A percentile compares a stretch with the other conserved stretches of the same genome.
phyloP scores from a whole-genome alignment of 2,797 vertebrate species.

The Rhodeus uyekii region DNA sequence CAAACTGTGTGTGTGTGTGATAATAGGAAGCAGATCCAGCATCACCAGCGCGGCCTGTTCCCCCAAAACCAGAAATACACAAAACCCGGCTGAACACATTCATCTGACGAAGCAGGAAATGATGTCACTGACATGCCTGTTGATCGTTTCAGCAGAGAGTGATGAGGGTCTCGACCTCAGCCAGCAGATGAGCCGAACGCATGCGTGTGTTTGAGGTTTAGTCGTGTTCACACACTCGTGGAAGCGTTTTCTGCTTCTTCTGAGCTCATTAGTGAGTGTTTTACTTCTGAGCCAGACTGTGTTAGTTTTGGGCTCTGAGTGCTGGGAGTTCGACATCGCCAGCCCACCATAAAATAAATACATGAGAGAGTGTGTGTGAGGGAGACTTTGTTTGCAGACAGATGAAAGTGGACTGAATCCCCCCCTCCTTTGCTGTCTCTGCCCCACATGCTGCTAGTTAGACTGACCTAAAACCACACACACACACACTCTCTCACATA shows the following conservation, averaged over 20 bases:
- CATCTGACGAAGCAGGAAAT: not conserved
- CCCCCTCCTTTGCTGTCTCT: no score
- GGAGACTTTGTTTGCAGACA: slow-evolving; percentile 23
- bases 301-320: slow-evolving; percentile 68
- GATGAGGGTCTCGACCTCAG: slow-evolving; percentile 40
- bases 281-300: slow-evolving; percentile 47
- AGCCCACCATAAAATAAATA: slow-evolving; percentile 71
- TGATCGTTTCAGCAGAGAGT: slow-evolving; percentile 49
- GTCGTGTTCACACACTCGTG: not conserved
- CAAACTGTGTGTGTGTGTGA: slow-evolving; percentile 42
- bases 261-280: slow-evolving; percentile 47
- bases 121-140: not conserved
- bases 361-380: slow-evolving; percentile 45
- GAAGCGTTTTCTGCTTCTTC: slow-evolving; percentile 15
- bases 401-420: slow-evolving; percentile 62
- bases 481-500: slow-evolving; percentile 24
- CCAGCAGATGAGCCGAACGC: slow-evolving; percentile 41
- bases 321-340: slow-evolving; percentile 46
- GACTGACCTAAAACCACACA: slow-evolving; percentile 64
- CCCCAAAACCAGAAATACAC: not conserved
- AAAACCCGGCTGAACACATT: not conserved
- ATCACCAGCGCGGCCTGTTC: slow-evolving; percentile 38
- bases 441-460: slow-evolving; percentile 83
- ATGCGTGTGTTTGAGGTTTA: slow-evolving; percentile 4
- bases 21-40: slow-evolving; percentile 22